Percentiles rank a stretch among this genome's conserved stretches.
phyloP scores from a whole-genome alignment of 2,797 vertebrate species.

The Sebastes elongatus region DNA sequence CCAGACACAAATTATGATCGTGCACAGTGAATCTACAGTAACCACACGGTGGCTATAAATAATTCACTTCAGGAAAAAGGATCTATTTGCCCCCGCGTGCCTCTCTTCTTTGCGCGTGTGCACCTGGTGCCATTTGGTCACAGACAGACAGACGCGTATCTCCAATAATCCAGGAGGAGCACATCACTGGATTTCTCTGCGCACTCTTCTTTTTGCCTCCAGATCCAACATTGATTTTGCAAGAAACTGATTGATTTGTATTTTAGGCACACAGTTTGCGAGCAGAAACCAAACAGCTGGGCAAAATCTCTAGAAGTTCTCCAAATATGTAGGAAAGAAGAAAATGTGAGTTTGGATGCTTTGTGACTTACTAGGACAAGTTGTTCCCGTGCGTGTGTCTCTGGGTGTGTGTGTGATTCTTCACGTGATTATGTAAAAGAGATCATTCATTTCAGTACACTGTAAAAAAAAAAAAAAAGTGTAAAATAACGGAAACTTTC shows the following conservation, averaged over 20 bases:
- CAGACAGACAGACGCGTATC: slow-evolving; percentile 27
- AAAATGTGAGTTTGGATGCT: neutral
- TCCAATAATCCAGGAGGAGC: slow-evolving; percentile 40
- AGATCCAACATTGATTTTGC: slow-evolving; percentile 16
- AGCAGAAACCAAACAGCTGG: neutral
- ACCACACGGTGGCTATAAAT: slow-evolving; percentile 51
- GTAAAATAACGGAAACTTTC: no score
- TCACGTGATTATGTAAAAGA: neutral
- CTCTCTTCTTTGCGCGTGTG: slow-evolving; percentile 22
- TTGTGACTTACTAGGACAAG: neutral
- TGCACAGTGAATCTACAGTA: slow-evolving; percentile 17
- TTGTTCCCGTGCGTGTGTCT: neutral
- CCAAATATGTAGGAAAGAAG: neutral
- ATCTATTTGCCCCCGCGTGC: slow-evolving; percentile 58
- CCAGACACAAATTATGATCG: slow-evolving; percentile 12
- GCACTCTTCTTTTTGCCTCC: neutral
- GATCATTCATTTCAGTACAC: slow-evolving; percentile 8
- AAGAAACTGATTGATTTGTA: neutral
- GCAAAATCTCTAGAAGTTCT: neutral
- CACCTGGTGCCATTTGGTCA: slow-evolving; percentile 65
- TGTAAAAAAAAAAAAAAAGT: no score
- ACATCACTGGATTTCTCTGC: slow-evolving; percentile 35
- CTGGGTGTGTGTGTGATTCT: neutral
- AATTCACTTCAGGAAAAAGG: slow-evolving; percentile 63
- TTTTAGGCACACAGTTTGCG: slow-evolving; percentile 10